Conservation (phyloP, 2,797 vertebrate species). For the Falco peregrinus region DNA sequence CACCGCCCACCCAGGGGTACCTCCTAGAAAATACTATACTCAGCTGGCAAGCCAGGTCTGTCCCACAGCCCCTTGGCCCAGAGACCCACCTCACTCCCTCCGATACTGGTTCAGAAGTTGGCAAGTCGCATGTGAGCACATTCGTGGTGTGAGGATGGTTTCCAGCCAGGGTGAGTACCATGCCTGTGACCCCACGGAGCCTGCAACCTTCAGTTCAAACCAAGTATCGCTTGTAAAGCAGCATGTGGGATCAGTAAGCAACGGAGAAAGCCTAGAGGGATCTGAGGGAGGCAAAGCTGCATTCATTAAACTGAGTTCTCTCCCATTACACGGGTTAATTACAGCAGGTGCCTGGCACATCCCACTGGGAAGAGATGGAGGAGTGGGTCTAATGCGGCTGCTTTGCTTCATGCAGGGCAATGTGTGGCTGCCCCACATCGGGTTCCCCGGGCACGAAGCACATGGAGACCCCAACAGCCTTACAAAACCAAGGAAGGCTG, state of each 20-base stretch:
- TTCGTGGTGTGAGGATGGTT: not conserved
- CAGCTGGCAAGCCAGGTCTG: not conserved
- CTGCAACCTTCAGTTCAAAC: not conserved
- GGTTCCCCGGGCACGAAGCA: not conserved
- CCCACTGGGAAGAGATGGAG: not conserved
- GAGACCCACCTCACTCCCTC: not conserved
- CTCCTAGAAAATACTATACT: not conserved
- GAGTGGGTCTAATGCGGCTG: fast-evolving
- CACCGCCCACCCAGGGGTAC: not conserved
- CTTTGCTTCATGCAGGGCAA: fast-evolving
- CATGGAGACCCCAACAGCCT: not conserved
- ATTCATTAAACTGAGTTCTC: not conserved
- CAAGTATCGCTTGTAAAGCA: not conserved
- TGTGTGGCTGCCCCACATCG: fast-evolving
- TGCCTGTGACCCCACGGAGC: not conserved
- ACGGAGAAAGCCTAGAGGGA: not conserved
- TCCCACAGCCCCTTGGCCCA: not conserved
- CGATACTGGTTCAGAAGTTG: not conserved
- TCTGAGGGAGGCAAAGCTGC: not conserved
- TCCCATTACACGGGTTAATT: not conserved
- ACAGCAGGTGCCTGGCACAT: not conserved
- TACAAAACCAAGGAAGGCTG: not conserved
- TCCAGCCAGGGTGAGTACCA: not conserved
- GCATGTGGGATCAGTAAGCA: not conserved
- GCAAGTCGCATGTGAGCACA: not conserved